phyloP scores from a whole-genome alignment of 2,113 vertebrate species.

The Kryptolebias marmoratus region DNA sequence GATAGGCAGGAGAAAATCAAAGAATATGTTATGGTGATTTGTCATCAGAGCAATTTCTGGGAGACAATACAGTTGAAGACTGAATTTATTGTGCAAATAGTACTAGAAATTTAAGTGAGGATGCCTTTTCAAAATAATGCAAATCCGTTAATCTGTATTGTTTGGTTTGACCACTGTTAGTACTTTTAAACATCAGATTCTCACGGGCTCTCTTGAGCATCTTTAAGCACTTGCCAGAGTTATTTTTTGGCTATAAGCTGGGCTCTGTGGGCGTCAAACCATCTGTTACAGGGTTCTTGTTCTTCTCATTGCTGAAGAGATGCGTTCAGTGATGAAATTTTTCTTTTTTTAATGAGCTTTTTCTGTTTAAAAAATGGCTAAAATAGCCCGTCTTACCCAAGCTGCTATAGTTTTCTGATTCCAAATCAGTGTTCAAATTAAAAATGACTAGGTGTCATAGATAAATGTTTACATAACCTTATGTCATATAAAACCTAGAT shows the following conservation, averaged over 20 bases:
- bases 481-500: too few relatives aligned
- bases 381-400: background rate
- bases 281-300: slow-evolving; percentile 11
- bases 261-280: slow-evolving; percentile 5
- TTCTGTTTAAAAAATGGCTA: background rate
- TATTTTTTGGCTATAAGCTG: background rate
- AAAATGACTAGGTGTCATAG: background rate
- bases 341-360: background rate
- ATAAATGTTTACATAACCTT: too few relatives aligned
- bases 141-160: background rate
- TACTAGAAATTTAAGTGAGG: background rate
- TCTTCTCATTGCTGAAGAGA: background rate
- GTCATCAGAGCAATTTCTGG: too few relatives aligned
- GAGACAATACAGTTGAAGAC: too few relatives aligned
- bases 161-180: background rate
- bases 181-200: background rate
- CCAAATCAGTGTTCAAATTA: background rate
- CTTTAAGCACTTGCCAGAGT: background rate
- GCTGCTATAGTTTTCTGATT: background rate
- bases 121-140: background rate
- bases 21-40: too few relatives aligned
- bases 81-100: too few relatives aligned
- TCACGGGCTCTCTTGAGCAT: background rate
- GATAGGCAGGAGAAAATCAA: too few relatives aligned
- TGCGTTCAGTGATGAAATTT: background rate